These are phyloP conservation scores for Haliaeetus leucogaster DNA, from an alignment of 2,113 vertebrate species.

Conservation along the genomic window DNA sequence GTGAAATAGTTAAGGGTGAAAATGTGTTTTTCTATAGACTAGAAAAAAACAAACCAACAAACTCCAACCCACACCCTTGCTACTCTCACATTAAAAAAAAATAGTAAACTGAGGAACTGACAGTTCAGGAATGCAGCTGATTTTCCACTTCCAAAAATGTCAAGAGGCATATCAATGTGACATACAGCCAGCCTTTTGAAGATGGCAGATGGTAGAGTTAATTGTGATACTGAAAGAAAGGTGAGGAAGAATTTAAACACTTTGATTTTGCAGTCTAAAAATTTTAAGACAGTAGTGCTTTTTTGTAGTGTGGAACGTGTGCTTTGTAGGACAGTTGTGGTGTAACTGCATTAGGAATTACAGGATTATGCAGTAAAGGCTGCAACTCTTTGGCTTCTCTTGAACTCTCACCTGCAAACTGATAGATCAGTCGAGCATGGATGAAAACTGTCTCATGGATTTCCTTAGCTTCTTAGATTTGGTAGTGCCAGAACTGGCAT, in stretches of 20 bases:
- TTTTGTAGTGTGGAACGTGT: accelerated
- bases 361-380: neutral
- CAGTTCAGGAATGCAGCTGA: neutral
- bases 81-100: neutral
- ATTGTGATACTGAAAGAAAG: neutral
- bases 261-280: neutral
- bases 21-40: neutral
- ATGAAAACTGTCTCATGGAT: neutral
- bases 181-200: neutral
- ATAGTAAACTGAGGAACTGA: neutral
- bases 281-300: neutral
- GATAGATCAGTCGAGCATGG: accelerated
- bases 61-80: neutral
- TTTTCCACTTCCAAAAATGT: neutral
- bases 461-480: neutral
- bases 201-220: neutral
- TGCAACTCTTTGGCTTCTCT: neutral
- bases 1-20: neutral
- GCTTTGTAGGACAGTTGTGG: neutral
- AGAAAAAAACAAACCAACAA: neutral
- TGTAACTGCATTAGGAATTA: neutral
- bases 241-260: neutral
- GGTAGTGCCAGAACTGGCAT: neutral
- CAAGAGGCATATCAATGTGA: neutral
- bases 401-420: neutral